A percentile compares a stretch with the other conserved stretches of the same genome.
These are phyloP conservation scores for Aradophagus sp. DNA, from an alignment of 1,140 invertebrate genomes.

Conservation along the genomic window DNA sequence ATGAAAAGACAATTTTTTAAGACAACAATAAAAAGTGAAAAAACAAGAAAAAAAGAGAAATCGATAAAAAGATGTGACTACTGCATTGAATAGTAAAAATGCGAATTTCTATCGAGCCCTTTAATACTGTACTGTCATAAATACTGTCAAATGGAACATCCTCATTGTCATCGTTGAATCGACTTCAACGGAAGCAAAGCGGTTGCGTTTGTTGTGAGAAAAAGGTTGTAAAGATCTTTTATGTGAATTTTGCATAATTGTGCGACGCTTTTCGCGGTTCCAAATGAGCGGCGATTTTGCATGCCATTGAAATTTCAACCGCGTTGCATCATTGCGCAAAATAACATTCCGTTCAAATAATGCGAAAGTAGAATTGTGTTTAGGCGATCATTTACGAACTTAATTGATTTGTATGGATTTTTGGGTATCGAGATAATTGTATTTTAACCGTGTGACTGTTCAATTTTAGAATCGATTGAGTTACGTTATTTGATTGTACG, in stretches of 20 bases:
- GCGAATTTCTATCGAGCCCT: constrained; percentile 60
- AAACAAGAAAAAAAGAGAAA: too few species aligned
- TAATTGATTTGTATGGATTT: too few species aligned
- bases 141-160: constrained; percentile 6
- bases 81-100: constrained; percentile 65
- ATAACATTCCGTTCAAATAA: too few species aligned
- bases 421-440: too few species aligned
- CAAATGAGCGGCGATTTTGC: constrained; percentile 1
- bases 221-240: not conserved
- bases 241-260: constrained; percentile 13
- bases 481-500: too few species aligned
- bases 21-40: too few species aligned
- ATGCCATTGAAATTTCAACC: constrained; percentile 1
- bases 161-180: constrained; percentile 7
- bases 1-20: constrained; percentile 75
- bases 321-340: constrained; percentile 10
- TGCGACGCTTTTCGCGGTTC: constrained; percentile 12
- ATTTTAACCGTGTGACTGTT: too few species aligned
- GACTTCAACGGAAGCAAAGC: not conserved
- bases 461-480: too few species aligned
- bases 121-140: constrained; percentile 48
- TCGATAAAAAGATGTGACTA: constrained; percentile 66
- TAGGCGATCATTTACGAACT: too few species aligned
- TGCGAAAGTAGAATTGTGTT: too few species aligned
- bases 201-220: not conserved